These are phyloP conservation scores for Enteromius argenteus DNA, from an alignment of 2,797 vertebrate genomes.

Conservation along the genomic window DNA sequence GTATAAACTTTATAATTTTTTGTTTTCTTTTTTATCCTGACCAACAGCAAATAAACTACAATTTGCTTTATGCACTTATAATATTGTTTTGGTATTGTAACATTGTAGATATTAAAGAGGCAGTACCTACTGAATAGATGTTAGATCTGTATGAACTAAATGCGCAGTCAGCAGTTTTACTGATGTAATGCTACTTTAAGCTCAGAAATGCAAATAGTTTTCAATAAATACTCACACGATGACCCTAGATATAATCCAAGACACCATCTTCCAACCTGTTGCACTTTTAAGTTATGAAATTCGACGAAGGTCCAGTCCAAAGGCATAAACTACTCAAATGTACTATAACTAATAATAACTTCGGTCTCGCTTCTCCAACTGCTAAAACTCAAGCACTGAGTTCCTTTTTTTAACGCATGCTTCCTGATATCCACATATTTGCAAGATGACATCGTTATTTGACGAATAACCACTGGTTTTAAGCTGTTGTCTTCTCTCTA, in stretches of 20 bases:
- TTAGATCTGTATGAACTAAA: not conserved
- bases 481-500: not conserved
- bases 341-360: constrained; percentile 10
- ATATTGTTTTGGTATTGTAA: no score
- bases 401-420: not conserved
- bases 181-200: not conserved
- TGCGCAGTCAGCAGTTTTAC: constrained; percentile 19
- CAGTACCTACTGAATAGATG: no score
- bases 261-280: constrained; percentile 56
- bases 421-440: not conserved
- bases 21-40: no score
- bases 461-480: not conserved
- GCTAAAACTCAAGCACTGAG: constrained; percentile 10
- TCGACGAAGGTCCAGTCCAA: not conserved
- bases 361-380: constrained; percentile 11
- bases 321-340: not conserved
- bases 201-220: not conserved
- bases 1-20: no score
- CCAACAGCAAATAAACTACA: no score
- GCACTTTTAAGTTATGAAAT: not conserved
- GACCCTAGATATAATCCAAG: constrained; percentile 59
- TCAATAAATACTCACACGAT: constrained; percentile 55
- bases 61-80: no score
- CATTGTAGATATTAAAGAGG: no score
- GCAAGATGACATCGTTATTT: constrained; percentile 30